Evolutionary conservation across 1,140 invertebrate species (phyloP).

Genomic region (Sinella curviseta): DNA sequence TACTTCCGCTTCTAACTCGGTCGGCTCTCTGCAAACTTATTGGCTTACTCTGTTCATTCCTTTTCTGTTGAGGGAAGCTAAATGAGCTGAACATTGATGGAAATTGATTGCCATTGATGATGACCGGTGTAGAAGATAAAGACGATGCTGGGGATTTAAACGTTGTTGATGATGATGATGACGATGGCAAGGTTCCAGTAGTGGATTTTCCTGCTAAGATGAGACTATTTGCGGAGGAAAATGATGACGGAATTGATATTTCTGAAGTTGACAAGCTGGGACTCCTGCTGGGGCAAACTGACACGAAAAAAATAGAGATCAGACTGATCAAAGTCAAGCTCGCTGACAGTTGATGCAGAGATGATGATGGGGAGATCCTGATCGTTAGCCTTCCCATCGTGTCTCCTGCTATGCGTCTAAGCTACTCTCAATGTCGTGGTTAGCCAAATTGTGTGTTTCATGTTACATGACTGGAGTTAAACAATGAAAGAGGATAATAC

Average conservation of each 20-base stretch:
- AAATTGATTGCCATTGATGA: conserved; percentile 12
- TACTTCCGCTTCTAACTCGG: no score
- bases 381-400: not conserved
- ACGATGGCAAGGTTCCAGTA: not conserved
- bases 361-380: not conserved
- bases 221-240: not conserved
- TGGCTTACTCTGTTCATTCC: not conserved
- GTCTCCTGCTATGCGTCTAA: not conserved
- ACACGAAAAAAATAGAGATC: conserved; percentile 7
- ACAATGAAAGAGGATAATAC: no score
- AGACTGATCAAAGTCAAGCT: not conserved
- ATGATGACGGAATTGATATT: not conserved
- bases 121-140: no score
- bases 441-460: no score
- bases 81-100: conserved; percentile 21
- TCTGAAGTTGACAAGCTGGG: not conserved
- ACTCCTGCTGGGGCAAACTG: not conserved
- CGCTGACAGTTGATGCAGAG: not conserved
- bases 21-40: no score
- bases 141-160: not conserved
- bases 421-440: not conserved
- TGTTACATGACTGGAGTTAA: no score
- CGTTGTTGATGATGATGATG: not conserved
- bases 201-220: not conserved
- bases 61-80: not conserved